Conservation (phyloP, 2,888 invertebrate species). For the Papilio demoleus region DNA sequence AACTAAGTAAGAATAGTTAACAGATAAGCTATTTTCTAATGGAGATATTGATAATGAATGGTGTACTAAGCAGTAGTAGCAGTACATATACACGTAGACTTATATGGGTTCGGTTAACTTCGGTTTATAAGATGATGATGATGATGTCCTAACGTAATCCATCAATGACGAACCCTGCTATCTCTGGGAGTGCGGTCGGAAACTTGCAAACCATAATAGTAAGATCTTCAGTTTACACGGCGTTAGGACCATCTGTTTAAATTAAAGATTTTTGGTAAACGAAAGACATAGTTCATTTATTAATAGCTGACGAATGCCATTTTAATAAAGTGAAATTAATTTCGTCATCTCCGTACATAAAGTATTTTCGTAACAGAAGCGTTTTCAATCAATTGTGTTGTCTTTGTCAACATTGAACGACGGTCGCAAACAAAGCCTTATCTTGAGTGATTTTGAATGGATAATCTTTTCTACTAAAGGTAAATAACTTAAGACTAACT, state of each 20-base stretch:
- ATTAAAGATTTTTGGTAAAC: not conserved
- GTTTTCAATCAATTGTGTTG: slow-evolving; percentile 13
- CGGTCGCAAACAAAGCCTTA: slow-evolving; percentile 17
- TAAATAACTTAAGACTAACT: not conserved
- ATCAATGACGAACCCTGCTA: too few species aligned
- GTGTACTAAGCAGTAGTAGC: too few species aligned
- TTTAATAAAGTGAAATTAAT: not conserved
- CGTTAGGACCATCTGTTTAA: not conserved
- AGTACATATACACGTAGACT: too few species aligned
- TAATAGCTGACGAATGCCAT: not conserved
- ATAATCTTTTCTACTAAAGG: slow-evolving; percentile 16
- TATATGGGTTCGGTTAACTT: too few species aligned
- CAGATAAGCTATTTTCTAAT: too few species aligned
- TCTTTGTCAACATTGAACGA: slow-evolving; percentile 19
- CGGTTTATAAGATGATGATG: too few species aligned
- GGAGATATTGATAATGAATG: too few species aligned
- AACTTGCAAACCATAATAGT: too few species aligned
- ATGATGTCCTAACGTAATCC: too few species aligned
- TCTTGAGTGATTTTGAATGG: slow-evolving; percentile 15
- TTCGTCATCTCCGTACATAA: not conserved
- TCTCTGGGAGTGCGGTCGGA: too few species aligned
- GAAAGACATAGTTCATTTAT: not conserved
- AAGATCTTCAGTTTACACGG: not conserved
- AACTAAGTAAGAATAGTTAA: too few species aligned
- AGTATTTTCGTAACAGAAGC: slow-evolving; percentile 6